Evolutionary conservation across 2,888 invertebrate genomes (phyloP).

Genomic region (Busseola fusca): DNA sequence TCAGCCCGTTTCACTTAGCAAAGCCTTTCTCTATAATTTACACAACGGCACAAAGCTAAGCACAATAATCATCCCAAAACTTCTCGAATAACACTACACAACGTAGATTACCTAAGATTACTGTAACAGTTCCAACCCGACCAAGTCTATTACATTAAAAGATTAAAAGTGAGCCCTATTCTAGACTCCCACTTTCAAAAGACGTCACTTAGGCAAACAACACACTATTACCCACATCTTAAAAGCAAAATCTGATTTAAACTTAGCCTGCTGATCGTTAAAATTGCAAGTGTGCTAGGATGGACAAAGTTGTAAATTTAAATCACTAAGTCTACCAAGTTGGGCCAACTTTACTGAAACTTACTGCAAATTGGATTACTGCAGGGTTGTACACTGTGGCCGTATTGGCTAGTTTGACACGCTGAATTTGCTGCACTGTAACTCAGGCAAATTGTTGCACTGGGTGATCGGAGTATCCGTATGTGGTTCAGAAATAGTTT

Average conservation of each 20-base stretch:
- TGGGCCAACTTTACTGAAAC: slow-evolving; percentile 73
- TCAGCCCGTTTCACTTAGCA: too few species aligned
- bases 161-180: slow-evolving; percentile 39
- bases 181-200: slow-evolving; percentile 47
- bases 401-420: slow-evolving; percentile 78
- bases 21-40: neutral
- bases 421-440: slow-evolving; percentile 50
- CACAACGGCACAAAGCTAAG: neutral
- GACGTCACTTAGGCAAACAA: slow-evolving; percentile 55
- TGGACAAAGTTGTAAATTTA: slow-evolving; percentile 85
- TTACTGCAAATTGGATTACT: slow-evolving; percentile 86
- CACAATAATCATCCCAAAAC: slow-evolving; percentile 21
- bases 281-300: slow-evolving; percentile 80
- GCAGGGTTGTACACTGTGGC: slow-evolving; percentile 64
- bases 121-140: slow-evolving; percentile 26
- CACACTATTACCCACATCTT: slow-evolving; percentile 70
- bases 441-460: slow-evolving; percentile 37
- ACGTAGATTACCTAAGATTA: slow-evolving; percentile 22
- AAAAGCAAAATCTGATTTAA: slow-evolving; percentile 78
- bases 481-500: slow-evolving; percentile 1
- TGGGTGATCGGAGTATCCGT: slow-evolving; percentile 21
- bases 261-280: slow-evolving; percentile 78
- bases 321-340: slow-evolving; percentile 85
- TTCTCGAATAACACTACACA: slow-evolving; percentile 20
- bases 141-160: slow-evolving; percentile 25